phyloP scores from a whole-genome alignment of 2,113 vertebrate species.

The Daboia siamensis region DNA sequence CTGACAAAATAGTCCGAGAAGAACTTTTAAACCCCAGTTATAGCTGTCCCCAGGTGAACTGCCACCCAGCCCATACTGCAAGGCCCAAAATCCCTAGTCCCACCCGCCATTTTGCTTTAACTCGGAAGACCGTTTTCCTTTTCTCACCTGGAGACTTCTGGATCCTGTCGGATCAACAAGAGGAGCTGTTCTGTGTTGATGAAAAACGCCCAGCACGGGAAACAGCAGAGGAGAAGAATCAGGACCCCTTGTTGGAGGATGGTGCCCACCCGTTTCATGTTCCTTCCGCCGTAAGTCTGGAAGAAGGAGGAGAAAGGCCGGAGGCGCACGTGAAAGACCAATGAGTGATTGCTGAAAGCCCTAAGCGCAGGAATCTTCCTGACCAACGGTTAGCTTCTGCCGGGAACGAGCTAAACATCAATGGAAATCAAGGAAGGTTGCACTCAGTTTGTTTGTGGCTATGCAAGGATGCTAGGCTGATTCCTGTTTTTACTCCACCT shows the following conservation, averaged over 20 bases:
- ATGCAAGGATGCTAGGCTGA: background rate
- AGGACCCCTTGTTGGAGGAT: slow-evolving; percentile 79
- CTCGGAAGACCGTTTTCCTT: background rate
- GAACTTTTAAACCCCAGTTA: background rate
- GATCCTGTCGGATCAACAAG: slow-evolving; percentile 75
- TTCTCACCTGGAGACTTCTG: slow-evolving; percentile 80
- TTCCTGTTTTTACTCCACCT: background rate
- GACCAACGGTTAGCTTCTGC: background rate
- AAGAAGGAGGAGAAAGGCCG: background rate
- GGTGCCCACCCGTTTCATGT: slow-evolving; percentile 81
- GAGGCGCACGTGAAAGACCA: too few relatives aligned
- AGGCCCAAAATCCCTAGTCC: too few relatives aligned
- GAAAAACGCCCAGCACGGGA: slow-evolving; percentile 85
- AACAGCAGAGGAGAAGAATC: slow-evolving; percentile 84
- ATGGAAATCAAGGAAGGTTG: background rate
- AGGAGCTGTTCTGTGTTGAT: slow-evolving; percentile 81
- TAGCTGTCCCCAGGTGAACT: background rate
- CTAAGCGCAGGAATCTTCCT: background rate
- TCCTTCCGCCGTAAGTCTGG: slow-evolving; percentile 84
- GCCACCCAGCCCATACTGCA: too few relatives aligned
- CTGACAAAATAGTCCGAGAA: background rate
- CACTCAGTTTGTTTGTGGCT: background rate
- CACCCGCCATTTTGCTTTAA: background rate
- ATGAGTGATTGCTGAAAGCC: background rate
- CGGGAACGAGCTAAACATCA: background rate